phyloP scores from a whole-genome alignment of 2,888 invertebrate genomes.

The Andrena camellia region DNA sequence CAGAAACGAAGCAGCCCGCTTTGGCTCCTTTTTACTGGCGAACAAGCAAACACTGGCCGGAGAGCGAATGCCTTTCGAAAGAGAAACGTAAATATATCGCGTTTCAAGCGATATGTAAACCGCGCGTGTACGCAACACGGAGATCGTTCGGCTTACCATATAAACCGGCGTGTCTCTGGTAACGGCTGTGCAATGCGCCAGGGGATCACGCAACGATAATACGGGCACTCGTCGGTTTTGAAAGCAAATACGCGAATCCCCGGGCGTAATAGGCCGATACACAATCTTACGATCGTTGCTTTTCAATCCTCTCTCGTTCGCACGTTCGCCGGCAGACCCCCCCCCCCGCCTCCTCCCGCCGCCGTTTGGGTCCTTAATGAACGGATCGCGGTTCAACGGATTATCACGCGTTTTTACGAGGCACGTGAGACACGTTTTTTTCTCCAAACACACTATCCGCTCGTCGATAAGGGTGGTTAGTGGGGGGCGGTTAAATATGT shows the following conservation, averaged over 20 bases:
- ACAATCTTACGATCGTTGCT: constrained; percentile 19
- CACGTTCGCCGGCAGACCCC: neutral
- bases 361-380: neutral
- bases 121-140: constrained; percentile 21
- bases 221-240: constrained; percentile 9
- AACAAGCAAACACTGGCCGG: constrained; percentile 64
- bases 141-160: constrained; percentile 40
- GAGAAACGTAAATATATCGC: constrained; percentile 64
- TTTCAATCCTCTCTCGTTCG: constrained; percentile 1
- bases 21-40: constrained; percentile 30
- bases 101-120: constrained; percentile 47
- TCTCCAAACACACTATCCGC: neutral
- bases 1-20: constrained; percentile 32
- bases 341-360: neutral
- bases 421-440: constrained; percentile 4
- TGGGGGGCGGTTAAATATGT: constrained; percentile 7
- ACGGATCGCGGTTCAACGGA: neutral
- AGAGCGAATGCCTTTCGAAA: constrained; percentile 36
- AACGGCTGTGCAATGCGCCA: constrained; percentile 31
- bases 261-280: neutral
- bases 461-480: neutral
- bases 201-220: constrained; percentile 48
- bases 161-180: constrained; percentile 43
- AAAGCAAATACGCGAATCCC: constrained; percentile 20
- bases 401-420: neutral